A percentile compares a stretch with the other conserved stretches of the same genome.
Conservation (phyloP, 2,888 invertebrate genomes). For the Dicyrtomina minuta region DNA sequence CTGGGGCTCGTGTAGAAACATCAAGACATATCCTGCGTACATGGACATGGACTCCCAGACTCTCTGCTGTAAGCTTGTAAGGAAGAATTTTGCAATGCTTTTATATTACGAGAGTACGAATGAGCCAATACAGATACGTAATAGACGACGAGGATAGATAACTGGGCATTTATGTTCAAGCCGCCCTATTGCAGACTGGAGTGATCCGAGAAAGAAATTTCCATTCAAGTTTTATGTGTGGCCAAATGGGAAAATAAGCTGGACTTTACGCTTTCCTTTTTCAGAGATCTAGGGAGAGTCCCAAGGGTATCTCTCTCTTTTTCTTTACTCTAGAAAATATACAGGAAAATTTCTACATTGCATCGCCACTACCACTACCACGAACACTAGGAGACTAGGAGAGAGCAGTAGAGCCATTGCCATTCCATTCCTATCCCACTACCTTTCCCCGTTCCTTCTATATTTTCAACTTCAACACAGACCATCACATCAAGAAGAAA, state of each 20-base stretch:
- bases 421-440: background rate
- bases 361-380: background rate
- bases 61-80: too few species aligned
- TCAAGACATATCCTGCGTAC: too few species aligned
- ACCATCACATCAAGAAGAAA: constrained; percentile 7
- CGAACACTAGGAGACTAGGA: background rate
- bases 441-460: too few species aligned
- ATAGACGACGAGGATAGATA: constrained; percentile 30
- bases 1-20: too few species aligned
- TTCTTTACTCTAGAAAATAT: constrained; percentile 14
- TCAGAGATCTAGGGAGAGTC: constrained; percentile 20
- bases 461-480: background rate
- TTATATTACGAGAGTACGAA: background rate
- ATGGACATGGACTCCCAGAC: too few species aligned
- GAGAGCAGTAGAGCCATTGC: background rate
- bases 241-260: constrained; percentile 53
- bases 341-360: constrained; percentile 30
- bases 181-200: constrained; percentile 5
- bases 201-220: constrained; percentile 35
- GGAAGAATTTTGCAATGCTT: too few species aligned
- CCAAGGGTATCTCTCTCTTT: constrained; percentile 25
- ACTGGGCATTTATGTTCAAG: constrained; percentile 31
- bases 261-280: constrained; percentile 50
- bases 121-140: constrained; percentile 18
- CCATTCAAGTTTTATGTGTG: constrained; percentile 40